Conservation (phyloP, 2,888 invertebrate genomes). For the Limenitis camilla region DNA sequence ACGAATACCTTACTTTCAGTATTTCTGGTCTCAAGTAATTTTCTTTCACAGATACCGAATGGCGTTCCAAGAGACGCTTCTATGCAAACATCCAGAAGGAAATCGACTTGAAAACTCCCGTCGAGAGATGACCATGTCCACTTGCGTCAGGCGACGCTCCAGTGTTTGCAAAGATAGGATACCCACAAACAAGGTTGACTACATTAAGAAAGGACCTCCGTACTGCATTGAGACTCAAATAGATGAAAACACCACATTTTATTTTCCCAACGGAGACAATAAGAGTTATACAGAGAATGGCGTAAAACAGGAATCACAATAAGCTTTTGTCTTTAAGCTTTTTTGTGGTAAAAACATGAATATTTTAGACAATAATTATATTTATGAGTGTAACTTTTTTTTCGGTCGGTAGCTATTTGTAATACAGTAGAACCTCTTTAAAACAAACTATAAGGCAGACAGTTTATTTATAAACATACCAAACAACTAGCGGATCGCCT, state of each 20-base stretch:
- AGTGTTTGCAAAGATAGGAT: constrained; percentile 45
- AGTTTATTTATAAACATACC: no score
- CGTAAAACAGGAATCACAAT: no score
- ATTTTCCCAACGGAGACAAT: constrained; percentile 18
- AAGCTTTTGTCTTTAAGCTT: no score
- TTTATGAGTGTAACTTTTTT: no score
- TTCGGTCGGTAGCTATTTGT: no score
- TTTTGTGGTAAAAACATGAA: no score
- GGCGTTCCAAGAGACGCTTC: constrained; percentile 84
- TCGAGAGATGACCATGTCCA: constrained; percentile 59
- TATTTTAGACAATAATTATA: no score
- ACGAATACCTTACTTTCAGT: no score
- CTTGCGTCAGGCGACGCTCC: constrained; percentile 22
- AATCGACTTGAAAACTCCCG: constrained; percentile 70
- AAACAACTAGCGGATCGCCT: no score
- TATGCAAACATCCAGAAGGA: constrained; percentile 68
- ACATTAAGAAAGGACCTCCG: constrained; percentile 49
- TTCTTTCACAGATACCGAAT: constrained; percentile 77
- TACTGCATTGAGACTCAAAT: constrained; percentile 36
- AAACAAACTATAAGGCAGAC: no score
- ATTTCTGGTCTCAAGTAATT: not conserved
- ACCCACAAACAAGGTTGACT: constrained; percentile 51
- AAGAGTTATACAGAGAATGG: constrained; percentile 3
- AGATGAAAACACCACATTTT: constrained; percentile 25
- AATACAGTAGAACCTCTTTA: no score